Conservation (phyloP, 37 sponge, comb jelly and placozoan genomes). For the Aphrocallistes beatrix region DNA sequence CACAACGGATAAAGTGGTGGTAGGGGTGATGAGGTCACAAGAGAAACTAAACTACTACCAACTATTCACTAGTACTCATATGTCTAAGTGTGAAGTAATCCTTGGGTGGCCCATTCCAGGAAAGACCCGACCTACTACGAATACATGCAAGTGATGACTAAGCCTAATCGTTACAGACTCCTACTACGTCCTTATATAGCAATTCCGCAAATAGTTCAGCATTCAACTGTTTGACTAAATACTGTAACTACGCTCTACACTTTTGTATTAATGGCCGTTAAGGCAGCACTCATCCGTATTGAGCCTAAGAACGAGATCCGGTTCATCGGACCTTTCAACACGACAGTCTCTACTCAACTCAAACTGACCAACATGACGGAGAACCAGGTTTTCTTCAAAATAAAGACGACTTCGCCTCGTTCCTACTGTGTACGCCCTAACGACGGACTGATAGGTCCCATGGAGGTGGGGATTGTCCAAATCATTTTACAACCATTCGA, state of each 20-base stretch:
- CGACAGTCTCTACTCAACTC: conserved; percentile 56
- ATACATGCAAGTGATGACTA: too few species aligned
- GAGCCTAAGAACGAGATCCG: conserved; percentile 8
- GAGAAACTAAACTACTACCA: too few species aligned
- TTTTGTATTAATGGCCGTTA: not conserved
- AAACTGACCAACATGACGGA: conserved; percentile 55
- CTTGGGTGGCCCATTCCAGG: too few species aligned
- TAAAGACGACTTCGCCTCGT: conserved; percentile 93
- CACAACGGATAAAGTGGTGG: conserved; percentile 35
- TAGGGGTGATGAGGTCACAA: conserved; percentile 81
- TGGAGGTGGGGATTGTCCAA: conserved; percentile 44
- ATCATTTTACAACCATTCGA: conserved; percentile 86
- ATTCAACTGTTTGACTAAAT: too few species aligned
- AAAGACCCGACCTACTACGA: too few species aligned
- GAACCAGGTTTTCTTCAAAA: conserved; percentile 72
- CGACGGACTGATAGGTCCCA: conserved; percentile 58
- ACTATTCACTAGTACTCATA: too few species aligned
- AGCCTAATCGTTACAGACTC: not conserved
- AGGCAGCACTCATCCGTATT: conserved; percentile 17
- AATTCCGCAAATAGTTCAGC: too few species aligned
- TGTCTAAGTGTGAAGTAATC: too few species aligned
- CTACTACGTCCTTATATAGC: not conserved
- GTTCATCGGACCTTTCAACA: conserved; percentile 52
- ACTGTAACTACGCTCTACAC: too few species aligned
- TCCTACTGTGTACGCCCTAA: conserved; percentile 95